Conservation (phyloP, 53 echinoderm and acorn worm species). For the Crossaster papposus region DNA sequence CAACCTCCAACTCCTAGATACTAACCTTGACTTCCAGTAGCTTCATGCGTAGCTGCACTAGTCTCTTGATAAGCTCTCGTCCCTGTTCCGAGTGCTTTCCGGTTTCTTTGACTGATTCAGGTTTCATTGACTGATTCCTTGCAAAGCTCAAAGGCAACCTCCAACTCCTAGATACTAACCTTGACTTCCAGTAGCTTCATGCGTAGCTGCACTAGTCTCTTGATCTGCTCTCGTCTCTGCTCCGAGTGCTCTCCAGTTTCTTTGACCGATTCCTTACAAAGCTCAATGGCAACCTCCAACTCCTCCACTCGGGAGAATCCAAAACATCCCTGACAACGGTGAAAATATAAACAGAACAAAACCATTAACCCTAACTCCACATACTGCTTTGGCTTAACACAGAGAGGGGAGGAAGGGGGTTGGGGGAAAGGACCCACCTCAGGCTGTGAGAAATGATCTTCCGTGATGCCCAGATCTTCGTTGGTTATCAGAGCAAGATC, state of each 20-base stretch:
- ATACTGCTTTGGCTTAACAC: too few species aligned
- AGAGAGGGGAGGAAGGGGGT: too few species aligned
- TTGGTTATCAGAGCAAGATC: slow-evolving; percentile 85
- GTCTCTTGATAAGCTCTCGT: slow-evolving; percentile 78
- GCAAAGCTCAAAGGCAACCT: too few species aligned
- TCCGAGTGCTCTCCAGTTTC: slow-evolving; percentile 82
- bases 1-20: not conserved
- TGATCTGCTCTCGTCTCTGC: slow-evolving; percentile 76
- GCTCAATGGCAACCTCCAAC: slow-evolving; percentile 88
- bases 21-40: slow-evolving; percentile 85
- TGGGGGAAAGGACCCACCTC: slow-evolving; percentile 73
- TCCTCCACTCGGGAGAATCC: slow-evolving; percentile 88
- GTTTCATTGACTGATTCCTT: too few species aligned
- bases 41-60: slow-evolving; percentile 96
- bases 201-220: slow-evolving; percentile 90
- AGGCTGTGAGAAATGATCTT: slow-evolving; percentile 95
- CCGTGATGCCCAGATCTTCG: slow-evolving; percentile 87
- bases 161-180: slow-evolving; percentile 32
- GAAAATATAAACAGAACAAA: not conserved
- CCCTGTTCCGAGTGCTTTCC: slow-evolving; percentile 89
- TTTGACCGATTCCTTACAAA: slow-evolving; percentile 82
- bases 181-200: slow-evolving; percentile 92
- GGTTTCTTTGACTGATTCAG: too few species aligned
- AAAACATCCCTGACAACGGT: slow-evolving; percentile 80
- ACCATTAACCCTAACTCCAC: too few species aligned